Evolutionary conservation across 1,140 invertebrate genomes (phyloP), one percentile per base, ranked within the genome.

Genomic region (Cyphomyrmex costatus): DNA sequence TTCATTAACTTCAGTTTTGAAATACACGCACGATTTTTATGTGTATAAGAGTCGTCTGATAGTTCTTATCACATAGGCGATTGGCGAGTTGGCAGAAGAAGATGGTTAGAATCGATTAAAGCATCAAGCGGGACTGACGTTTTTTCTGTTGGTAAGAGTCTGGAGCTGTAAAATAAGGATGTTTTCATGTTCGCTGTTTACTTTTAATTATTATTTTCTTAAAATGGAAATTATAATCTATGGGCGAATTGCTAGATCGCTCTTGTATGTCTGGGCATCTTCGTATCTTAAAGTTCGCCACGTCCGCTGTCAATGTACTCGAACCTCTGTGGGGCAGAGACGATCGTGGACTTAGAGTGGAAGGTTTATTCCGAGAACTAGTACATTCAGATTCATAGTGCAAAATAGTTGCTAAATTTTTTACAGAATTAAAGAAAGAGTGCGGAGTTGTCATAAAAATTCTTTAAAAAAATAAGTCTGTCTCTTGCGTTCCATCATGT

Each of bases 221-320:
- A 42, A 21, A 21, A 19, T 12, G 12, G 5, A 21, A 27, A 3
- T 30, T 27, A 3, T 60, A 60, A 49, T 33, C 1, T 74, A 74
- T 16, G 4, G 27, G n/a, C 53, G 27, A 83, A 49, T 60, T 3
- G 42, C 19, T 82, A 82, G 36, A 73, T 87, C 58, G 77, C 83
- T 90, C 70, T 88, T 49, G 85, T 77, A 63, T 70, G 58, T 74
- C 77, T 87, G 74, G 51, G 21, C 86, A 61, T 84, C 76, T 68
- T 83, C 71, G 16, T 87, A 82, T 89, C 82, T 93, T 93, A 95
- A 85, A 95, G 92, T 85, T 93, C 95, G 86, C 93, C 94, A 85
- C 93, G 92, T 93, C 95, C 94, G 87, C 94, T 95, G 94, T 95
- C 94, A 92, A 95, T 95, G 92, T 94, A 95, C 94, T 95, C 95